A percentile compares a stretch with the other conserved stretches of the same genome.
Conservation (phyloP, 2,113 vertebrate genomes). For the Rattus rattus region DNA sequence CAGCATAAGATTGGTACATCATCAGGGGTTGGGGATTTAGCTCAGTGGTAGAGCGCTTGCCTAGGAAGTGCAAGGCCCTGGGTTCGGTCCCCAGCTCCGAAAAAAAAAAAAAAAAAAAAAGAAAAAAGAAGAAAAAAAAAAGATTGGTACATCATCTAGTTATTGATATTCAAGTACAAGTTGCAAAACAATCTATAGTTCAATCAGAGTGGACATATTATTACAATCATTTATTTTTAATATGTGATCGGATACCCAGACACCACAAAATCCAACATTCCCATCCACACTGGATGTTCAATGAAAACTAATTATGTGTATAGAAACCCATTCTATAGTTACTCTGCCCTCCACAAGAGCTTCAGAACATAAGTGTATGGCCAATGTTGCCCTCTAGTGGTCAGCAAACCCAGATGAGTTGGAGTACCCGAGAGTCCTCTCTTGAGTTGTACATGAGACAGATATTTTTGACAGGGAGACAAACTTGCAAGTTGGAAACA, state of each 20-base stretch:
- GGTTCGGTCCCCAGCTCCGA: no score
- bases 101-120: no score
- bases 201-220: background rate
- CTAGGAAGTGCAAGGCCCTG: no score
- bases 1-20: background rate
- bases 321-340: background rate
- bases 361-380: background rate
- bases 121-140: no score
- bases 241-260: background rate
- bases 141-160: background rate
- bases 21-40: no score
- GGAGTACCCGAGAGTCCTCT: background rate
- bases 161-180: conserved; percentile 1
- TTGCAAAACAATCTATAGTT: conserved; percentile 32
- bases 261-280: background rate
- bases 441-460: background rate
- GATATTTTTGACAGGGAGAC: background rate
- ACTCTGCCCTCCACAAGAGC: background rate
- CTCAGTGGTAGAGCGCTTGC: no score
- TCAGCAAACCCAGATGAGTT: conserved; percentile 40
- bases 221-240: conserved; percentile 35
- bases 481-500: background rate
- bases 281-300: background rate
- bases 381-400: conserved; percentile 80
- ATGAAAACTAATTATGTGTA: background rate